phyloP scores from a whole-genome alignment of 2,888 invertebrate genomes.

The Leucophora obtusa region DNA sequence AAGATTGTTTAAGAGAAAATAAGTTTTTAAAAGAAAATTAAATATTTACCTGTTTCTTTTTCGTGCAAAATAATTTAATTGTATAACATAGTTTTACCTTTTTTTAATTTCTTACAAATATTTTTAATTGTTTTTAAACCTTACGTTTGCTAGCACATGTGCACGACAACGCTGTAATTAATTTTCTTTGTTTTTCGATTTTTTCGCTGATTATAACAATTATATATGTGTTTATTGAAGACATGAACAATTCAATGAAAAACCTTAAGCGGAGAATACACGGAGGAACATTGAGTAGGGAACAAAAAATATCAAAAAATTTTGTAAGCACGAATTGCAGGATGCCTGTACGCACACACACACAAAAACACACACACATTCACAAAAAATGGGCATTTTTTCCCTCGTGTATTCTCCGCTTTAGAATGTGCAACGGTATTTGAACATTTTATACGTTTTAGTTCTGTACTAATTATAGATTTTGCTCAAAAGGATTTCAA shows the following conservation, averaged over 20 bases:
- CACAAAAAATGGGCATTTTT: no score
- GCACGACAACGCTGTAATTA: conserved; percentile 48
- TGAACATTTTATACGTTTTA: background rate
- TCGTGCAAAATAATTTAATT: no score
- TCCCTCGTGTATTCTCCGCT: no score
- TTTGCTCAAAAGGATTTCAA: conserved; percentile 46
- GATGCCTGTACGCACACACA: no score
- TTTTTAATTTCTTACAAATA: background rate
- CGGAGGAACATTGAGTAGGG: no score
- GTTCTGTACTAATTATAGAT: conserved; percentile 34
- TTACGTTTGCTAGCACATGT: conserved; percentile 37
- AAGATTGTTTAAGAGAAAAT: background rate
- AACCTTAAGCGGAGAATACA: no score
- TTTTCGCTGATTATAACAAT: conserved; percentile 51
- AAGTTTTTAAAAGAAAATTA: no score
- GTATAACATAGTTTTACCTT: background rate
- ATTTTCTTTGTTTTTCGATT: conserved; percentile 23
- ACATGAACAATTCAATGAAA: background rate
- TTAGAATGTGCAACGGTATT: conserved; percentile 9
- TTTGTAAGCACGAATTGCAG: no score
- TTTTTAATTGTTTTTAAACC: conserved; percentile 29
- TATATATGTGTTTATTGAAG: conserved; percentile 22
- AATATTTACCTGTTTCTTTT: no score
- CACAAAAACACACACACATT: no score
- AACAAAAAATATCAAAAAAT: no score